Base-by-base conservation (phyloP, 2,888 invertebrate species). In the Drosophila colorata region DNA sequence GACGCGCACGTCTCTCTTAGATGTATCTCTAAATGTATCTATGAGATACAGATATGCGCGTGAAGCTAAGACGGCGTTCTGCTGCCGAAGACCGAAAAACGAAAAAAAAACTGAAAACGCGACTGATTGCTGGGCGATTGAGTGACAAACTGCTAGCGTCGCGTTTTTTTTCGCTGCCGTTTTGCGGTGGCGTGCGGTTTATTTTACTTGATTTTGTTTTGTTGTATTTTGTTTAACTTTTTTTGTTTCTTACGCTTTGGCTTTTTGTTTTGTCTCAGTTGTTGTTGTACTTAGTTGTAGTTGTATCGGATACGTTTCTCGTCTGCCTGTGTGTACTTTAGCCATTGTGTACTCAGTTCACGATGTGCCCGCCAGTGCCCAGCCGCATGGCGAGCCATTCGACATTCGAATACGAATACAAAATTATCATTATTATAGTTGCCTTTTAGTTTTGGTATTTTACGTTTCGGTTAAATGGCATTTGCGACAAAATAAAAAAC, bases 331-430 rank as follows among this genome's bases (percentile, higher is more conserved):
- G 38, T 86, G 78, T 86, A 86, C 83, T 86, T 83, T 80, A 74
- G 76, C 77, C 87, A 84, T 84, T 84, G 83, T 84, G 83, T 86
- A 80, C 83, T 80, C 87, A 74, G 83, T 76, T 76, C 83, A 80
- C 83, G 80, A 74, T 80, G 80, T 75, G 68, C 71, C 53, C 37
- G 49, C 25, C 47, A 38, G 31, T 40, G 60, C 64, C 56, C 37
- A 74, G 63, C 71, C 82, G 67, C 74, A 65, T 75, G 81, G 74
- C 78, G 46, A 65, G 55, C 9, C 33, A 63, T 40, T 43, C 70
- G 40, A 18, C 55, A 52, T 33, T 55, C 55, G 49, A 53, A 53
- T 53, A 65, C 69, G 74, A 47, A 59, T 74, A 67, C 69, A 25
- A 76, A 75, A 75, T 75, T 61, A 68, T 76, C 61, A 69, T 77